Conservation (phyloP, 1,140 invertebrate genomes). For the Metaphire vulgaris region DNA sequence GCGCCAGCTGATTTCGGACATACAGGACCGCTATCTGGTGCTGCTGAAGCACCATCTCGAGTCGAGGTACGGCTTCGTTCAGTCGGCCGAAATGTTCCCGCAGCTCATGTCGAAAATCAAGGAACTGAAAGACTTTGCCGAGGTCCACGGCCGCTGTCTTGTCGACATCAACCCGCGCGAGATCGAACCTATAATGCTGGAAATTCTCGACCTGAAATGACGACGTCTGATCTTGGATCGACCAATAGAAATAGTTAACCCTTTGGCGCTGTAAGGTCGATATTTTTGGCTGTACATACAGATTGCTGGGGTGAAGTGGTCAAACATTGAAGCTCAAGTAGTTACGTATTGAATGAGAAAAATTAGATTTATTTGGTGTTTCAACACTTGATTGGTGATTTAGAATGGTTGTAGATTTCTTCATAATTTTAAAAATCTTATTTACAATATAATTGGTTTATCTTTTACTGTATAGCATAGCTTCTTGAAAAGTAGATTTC, state of each 20-base stretch:
- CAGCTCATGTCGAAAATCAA: constrained; percentile 77
- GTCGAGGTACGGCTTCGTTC: constrained; percentile 55
- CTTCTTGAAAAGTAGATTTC: no score
- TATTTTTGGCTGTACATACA: not conserved
- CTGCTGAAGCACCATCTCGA: constrained; percentile 80
- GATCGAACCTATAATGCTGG: constrained; percentile 81
- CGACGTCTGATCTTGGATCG: no score
- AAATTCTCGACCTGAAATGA: constrained; percentile 82
- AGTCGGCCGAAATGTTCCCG: constrained; percentile 39
- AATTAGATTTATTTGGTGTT: not conserved
- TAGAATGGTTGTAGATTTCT: no score
- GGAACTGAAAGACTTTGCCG: constrained; percentile 75
- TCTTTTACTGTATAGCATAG: no score
- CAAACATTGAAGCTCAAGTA: not conserved
- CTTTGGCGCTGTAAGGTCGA: no score
- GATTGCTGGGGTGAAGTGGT: not conserved
- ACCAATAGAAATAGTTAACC: no score
- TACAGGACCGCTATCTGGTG: constrained; percentile 84
- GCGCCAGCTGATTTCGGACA: constrained; percentile 59
- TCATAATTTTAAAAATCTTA: no score
- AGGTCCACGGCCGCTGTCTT: constrained; percentile 78
- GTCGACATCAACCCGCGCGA: constrained; percentile 79
- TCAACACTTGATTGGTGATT: not conserved
- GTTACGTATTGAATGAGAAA: not conserved
- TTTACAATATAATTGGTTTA: no score